Conservation (phyloP, 2,113 vertebrate species). For the Ammodytes dubius region DNA sequence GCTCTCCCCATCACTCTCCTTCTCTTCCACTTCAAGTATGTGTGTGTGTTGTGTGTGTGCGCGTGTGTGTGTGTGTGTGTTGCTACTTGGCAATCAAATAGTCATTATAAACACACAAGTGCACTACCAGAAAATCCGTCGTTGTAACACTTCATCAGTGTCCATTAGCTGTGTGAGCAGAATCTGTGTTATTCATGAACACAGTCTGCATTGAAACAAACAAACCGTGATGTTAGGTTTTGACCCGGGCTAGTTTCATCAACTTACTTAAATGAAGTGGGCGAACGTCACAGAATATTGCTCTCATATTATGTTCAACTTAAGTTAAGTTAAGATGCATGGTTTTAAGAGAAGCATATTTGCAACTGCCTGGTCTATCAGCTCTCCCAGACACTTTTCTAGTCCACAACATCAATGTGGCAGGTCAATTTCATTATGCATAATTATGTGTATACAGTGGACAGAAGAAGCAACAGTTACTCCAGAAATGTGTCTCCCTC, state of each 20-base stretch:
- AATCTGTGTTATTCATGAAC: conserved; percentile 24
- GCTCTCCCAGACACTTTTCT: conserved; percentile 15
- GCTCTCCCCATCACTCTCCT: neutral
- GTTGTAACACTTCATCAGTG: conserved; percentile 22
- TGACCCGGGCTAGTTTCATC: neutral
- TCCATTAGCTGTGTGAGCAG: conserved; percentile 11
- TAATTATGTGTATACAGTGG: neutral
- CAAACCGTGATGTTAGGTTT: neutral
- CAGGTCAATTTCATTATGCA: neutral
- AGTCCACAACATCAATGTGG: neutral
- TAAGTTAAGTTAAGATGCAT: neutral
- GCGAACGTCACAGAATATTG: neutral
- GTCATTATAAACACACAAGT: conserved; percentile 60
- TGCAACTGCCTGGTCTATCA: conserved; percentile 12
- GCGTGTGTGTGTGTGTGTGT: conserved; percentile 41
- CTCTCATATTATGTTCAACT: neutral
- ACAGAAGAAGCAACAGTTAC: neutral
- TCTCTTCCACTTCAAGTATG: conserved; percentile 25
- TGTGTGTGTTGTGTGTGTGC: conserved; percentile 41
- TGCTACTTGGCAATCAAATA: conserved; percentile 67
- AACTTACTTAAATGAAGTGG: neutral
- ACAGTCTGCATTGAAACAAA: conserved; percentile 17
- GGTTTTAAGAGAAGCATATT: neutral
- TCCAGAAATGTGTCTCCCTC: conserved; percentile 1
- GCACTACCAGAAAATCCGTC: conserved; percentile 41